Percentiles rank a stretch among this genome's conserved stretches.
These are phyloP conservation scores for Pogonognathellus flavescens DNA, from an alignment of 1,140 invertebrate genomes.

Conservation along the genomic window DNA sequence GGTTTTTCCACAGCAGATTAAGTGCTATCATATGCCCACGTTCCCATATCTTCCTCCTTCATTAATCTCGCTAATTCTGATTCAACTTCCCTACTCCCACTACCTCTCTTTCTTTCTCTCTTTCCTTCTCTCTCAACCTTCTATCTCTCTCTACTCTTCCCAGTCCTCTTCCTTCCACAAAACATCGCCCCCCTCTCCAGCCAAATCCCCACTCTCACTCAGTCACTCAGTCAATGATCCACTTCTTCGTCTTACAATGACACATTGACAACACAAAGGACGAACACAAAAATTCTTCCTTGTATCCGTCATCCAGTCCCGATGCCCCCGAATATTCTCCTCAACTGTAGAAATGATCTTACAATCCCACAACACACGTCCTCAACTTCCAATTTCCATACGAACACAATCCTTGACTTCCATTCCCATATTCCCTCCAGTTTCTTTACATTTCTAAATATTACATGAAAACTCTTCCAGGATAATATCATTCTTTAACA, in stretches of 20 bases:
- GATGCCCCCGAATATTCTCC: not conserved
- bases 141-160: not conserved
- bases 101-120: too few relatives aligned
- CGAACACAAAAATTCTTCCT: not conserved
- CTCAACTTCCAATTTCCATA: not conserved
- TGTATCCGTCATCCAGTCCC: not conserved
- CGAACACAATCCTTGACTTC: not conserved
- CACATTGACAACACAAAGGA: not conserved
- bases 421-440: too few relatives aligned
- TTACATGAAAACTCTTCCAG: too few relatives aligned
- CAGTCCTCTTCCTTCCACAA: not conserved
- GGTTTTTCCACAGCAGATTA: conserved; percentile 61
- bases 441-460: not conserved
- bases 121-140: not conserved
- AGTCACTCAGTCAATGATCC: conserved; percentile 15
- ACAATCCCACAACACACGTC: not conserved
- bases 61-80: conserved; percentile 51
- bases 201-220: not conserved
- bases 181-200: conserved; percentile 9
- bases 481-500: too few relatives aligned
- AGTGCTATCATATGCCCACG: conserved; percentile 64
- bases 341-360: not conserved
- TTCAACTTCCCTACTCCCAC: conserved; percentile 34
- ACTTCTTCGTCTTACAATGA: not conserved
- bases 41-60: conserved; percentile 61